A percentile compares a stretch with the other conserved stretches of the same genome.
Evolutionary conservation across 2,113 vertebrate genomes (phyloP).

Genomic region (Caretta caretta): DNA sequence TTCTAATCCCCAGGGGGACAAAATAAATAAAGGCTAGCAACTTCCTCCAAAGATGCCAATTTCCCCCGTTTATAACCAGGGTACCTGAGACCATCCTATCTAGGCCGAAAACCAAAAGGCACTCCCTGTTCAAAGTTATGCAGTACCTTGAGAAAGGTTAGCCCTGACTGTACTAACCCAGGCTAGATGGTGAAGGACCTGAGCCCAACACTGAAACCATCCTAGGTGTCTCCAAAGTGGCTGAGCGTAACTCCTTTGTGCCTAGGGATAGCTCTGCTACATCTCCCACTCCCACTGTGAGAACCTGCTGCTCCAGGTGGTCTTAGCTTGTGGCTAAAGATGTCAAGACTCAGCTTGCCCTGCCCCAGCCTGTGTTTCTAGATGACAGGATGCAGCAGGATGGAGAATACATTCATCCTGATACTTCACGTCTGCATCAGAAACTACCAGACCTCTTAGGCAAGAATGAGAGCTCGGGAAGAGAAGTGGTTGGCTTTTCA

Average conservation of each 20-base stretch:
- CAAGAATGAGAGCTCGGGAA: not conserved
- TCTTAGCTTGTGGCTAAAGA: not conserved
- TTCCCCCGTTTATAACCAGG: conserved; percentile 1
- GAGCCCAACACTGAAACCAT: not conserved
- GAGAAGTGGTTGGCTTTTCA: not conserved
- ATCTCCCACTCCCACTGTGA: not conserved
- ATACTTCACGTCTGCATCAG: not conserved
- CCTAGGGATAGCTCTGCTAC: not conserved
- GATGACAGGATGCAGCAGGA: not conserved
- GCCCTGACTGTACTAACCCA: too few relatives aligned
- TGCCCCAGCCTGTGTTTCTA: not conserved
- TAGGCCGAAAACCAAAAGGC: not conserved
- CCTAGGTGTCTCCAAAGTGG: not conserved
- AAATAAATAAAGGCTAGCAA: not conserved
- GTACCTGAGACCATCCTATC: conserved; percentile 4
- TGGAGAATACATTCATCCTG: not conserved
- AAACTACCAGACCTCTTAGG: not conserved
- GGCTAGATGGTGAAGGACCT: not conserved
- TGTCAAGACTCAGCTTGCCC: not conserved
- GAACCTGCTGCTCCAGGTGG: not conserved
- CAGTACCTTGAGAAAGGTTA: not conserved
- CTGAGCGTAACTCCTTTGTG: not conserved
- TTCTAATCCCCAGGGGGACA: conserved; percentile 3
- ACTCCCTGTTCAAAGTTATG: not conserved
- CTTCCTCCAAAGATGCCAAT: not conserved